Conservation (phyloP, 2,888 invertebrate species). For the Heliconius ismenius region DNA sequence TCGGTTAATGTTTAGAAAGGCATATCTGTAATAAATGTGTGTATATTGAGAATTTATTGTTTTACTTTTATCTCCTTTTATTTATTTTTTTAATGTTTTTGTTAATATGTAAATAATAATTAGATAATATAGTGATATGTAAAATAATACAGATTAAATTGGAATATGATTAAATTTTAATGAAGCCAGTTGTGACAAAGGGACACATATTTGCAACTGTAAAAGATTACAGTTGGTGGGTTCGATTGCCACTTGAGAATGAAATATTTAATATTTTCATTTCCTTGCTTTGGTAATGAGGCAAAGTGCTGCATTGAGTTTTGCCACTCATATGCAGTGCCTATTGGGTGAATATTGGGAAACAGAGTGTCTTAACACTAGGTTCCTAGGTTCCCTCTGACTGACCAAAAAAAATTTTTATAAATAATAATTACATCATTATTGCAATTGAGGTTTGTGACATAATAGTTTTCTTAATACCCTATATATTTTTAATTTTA, state of each 20-base stretch:
- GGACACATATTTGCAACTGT: too few relatives aligned
- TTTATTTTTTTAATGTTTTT: not conserved
- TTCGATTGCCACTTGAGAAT: not conserved
- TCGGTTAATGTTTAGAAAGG: conserved; percentile 75
- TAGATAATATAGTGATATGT: not conserved
- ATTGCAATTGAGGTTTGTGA: too few relatives aligned
- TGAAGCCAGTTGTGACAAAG: too few relatives aligned
- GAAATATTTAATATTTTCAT: not conserved
- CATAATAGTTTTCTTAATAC: too few relatives aligned
- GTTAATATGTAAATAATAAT: not conserved
- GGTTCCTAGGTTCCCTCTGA: not conserved
- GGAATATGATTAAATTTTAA: too few relatives aligned
- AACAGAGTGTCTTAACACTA: not conserved
- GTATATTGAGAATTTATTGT: conserved; percentile 65
- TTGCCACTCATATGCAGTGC: not conserved
- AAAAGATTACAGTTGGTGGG: too few relatives aligned
- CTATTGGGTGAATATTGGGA: not conserved
- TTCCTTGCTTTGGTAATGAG: not conserved
- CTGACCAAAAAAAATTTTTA: not conserved
- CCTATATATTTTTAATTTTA: too few relatives aligned
- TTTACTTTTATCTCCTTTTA: conserved; percentile 39
- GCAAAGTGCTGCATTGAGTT: not conserved
- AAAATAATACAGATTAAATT: too few relatives aligned
- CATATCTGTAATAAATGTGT: conserved; percentile 82
- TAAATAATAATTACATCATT: too few relatives aligned